These are phyloP conservation scores for Liolophura sinensis DNA, from an alignment of 1,140 invertebrate species.

Conservation along the genomic window DNA sequence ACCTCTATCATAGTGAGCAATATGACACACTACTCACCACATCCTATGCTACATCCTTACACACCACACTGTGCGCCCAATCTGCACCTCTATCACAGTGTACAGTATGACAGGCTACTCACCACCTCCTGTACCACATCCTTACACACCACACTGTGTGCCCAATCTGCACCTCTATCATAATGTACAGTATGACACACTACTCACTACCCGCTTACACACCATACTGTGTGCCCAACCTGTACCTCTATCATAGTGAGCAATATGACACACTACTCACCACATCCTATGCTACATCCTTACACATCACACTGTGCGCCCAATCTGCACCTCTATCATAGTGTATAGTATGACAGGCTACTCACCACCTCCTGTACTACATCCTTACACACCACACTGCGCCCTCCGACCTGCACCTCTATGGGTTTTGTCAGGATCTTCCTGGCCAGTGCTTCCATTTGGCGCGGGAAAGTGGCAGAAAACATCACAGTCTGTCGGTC, in stretches of 20 bases:
- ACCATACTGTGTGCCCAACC: too few species aligned
- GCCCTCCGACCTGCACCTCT: conserved; percentile 89
- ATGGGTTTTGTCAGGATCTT: conserved; percentile 93
- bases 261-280: too few species aligned
- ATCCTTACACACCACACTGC: conserved; percentile 97
- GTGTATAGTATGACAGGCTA: conserved; percentile 75
- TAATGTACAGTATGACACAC: too few species aligned
- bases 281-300: conserved; percentile 96
- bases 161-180: conserved; percentile 92
- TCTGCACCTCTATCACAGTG: conserved; percentile 91
- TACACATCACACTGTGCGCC: conserved; percentile 97
- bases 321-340: conserved; percentile 92
- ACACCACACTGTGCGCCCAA: conserved; percentile 97
- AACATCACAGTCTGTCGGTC: conserved; percentile 99
- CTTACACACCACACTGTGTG: conserved; percentile 95
- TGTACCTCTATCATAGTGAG: too few species aligned
- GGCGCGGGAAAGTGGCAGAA: conserved; percentile 96
- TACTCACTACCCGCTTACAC: too few species aligned
- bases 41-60: conserved; percentile 97
- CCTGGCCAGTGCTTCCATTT: conserved; percentile 97
- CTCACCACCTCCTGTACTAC: conserved; percentile 91
- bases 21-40: conserved; percentile 65
- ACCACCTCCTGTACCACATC: conserved; percentile 61
- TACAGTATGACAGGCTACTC: conserved; percentile 70
- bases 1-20: too few species aligned